Base-by-base conservation (phyloP, 2,888 invertebrate species). In the Eurytoma californica region DNA sequence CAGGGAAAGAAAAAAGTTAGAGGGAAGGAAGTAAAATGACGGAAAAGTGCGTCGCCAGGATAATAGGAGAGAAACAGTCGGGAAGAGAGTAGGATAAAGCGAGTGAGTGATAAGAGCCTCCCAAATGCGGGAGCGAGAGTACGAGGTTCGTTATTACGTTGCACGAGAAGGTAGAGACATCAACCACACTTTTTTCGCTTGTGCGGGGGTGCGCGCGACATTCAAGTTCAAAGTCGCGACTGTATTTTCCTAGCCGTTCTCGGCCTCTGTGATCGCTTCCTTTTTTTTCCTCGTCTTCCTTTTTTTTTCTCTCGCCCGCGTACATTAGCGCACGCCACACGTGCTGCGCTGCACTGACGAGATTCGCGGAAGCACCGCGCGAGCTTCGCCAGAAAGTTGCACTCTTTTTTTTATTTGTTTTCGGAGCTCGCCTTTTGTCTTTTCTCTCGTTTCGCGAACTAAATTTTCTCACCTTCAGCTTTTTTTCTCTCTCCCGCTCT, bases 101-200 rank as follows among this genome's bases (percentile, higher is more conserved):
- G 55, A 67, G 51, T 51, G 68, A 16, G 53, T n/a, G 18, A 63
- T 63, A 73, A 66, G 69, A 73, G 67, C 51, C 70, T 73, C 47
- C 75, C 63, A 68, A 63, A 81, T 81, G 81, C 76, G 81, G 81
- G 81, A 81, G 74, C 57, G 81, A 77, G 81, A 81, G 81, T 81
- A 63, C 81, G 79, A 81, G 79, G 81, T 81, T 81, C 81, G 81
- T 74, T 81, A 81, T 81, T 81, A 81, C 81, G 81, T 81, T 70
- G 67, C 79, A 60, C 66, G 81, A 79, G 81, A 81, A 81, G 81
- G 81, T 81, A 79, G 81, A 81, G 81, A 39, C 63, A 73, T 20
- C 53, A 57, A 20, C 18, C 57, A 39, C 57, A 39, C 58, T 69
- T 49, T 67, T 67, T 53, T 53, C 49, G 51, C 51, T 49, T 51